Conservation (phyloP, 2,888 invertebrate genomes). For the Eristalinus sepulchralis region DNA sequence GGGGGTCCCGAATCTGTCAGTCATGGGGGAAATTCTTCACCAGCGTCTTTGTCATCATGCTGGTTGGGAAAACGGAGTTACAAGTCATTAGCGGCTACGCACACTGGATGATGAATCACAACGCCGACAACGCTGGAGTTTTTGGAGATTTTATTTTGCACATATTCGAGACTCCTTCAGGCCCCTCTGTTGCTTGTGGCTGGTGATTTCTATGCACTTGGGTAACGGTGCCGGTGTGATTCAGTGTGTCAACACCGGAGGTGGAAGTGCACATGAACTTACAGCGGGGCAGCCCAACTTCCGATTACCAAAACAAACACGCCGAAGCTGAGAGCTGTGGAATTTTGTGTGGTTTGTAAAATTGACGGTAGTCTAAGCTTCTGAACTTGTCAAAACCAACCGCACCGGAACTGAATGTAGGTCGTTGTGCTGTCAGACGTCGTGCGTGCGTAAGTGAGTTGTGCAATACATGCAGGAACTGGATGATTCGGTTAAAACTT, state of each 20-base stretch:
- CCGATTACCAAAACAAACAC: background rate
- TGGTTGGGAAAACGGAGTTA: constrained; percentile 40
- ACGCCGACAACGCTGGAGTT: constrained; percentile 1
- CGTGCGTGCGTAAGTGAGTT: background rate
- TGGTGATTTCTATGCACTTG: background rate
- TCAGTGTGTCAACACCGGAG: background rate
- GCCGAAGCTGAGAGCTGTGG: too few species aligned
- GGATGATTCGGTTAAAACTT: too few species aligned
- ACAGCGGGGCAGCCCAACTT: too few species aligned
- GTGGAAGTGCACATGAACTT: background rate
- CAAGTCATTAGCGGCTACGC: constrained; percentile 13
- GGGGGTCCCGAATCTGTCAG: background rate
- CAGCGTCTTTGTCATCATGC: constrained; percentile 47
- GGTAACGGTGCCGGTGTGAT: background rate
- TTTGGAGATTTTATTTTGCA: background rate
- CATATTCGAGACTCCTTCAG: background rate
- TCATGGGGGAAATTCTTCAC: constrained; percentile 48
- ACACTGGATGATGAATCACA: constrained; percentile 39
- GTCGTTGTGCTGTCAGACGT: background rate
- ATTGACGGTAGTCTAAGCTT: background rate
- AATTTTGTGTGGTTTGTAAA: background rate
- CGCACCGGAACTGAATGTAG: background rate
- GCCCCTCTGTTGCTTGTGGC: background rate
- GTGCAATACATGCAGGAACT: background rate
- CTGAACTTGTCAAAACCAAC: background rate